Evolutionary conservation across 2,113 vertebrate species (phyloP), one percentile per base, ranked within the genome.

Genomic region (Pipa parva): DNA sequence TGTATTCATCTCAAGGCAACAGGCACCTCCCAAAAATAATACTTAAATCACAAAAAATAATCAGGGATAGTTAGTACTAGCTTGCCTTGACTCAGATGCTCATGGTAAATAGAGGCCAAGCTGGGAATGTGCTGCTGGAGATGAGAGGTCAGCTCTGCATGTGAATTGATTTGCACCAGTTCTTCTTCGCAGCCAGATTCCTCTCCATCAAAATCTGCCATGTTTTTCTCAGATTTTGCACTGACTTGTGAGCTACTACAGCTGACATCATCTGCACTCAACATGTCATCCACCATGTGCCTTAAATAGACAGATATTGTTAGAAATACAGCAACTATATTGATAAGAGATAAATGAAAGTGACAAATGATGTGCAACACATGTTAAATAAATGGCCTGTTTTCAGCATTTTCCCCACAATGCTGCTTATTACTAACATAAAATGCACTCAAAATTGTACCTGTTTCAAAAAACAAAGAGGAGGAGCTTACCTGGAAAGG

Each of bases 241-340:
- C 97, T 99, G 81, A 99, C 94, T 88, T 99, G 97, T 22, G 96
- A 98, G 80, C 97, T 99, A 83, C 96, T 98, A 79, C 97, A 99
- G 80, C 95, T 98, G 72, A 99, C 96, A 57, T 99, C 97, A 63
- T 99, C 97, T 3, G 97, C 96, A 50, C 96, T 98, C 73, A 99
- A 80, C 96, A 98, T 98, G 82, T 99, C 97, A 84, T 99, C 97
- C 54, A 94, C 94, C 91, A 94, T 92, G 31, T 97, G 93, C 31
- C 97, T 99, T 74, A 9, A 79, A 81, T 36, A 79, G 11, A 81
- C 20, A 73, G 15, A 69, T n/a, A 42, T 31, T n/a, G 39, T 42
- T n/a, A n/a, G n/a, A n/a, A n/a, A n/a, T n/a, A n/a, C 31, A 54
- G 73, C 0, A 3, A 76, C 61, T 63, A 18, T 72, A 61, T 63